phyloP scores from a whole-genome alignment of 2,113 vertebrate genomes.

The Pteronura brasiliensis region DNA sequence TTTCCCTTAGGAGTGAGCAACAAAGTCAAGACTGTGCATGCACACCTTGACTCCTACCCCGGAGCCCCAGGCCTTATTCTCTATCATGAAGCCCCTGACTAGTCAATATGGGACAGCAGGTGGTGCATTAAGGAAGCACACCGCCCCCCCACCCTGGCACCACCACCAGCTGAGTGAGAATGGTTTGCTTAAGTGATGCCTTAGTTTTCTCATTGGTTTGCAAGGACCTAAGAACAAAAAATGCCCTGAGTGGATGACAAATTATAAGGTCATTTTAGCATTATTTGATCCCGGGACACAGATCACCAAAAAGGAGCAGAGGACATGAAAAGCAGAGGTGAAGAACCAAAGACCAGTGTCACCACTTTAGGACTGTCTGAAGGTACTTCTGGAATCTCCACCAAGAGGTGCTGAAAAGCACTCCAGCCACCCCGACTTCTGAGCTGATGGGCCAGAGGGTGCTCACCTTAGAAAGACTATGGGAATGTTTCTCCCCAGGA shows the following conservation, averaged over 20 bases:
- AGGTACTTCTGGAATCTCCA: background rate
- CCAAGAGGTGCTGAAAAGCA: background rate
- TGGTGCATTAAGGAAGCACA: background rate
- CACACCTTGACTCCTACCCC: background rate
- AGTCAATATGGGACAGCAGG: background rate
- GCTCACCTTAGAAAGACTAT: background rate
- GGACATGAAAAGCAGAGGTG: background rate
- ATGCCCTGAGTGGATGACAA: background rate
- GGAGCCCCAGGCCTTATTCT: background rate
- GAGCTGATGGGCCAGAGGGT: background rate
- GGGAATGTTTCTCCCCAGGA: background rate
- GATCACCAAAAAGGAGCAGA: background rate
- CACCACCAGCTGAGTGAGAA: background rate
- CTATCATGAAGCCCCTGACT: background rate
- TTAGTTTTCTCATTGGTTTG: background rate
- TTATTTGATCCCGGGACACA: background rate
- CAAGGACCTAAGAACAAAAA: background rate
- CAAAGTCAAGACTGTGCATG: background rate
- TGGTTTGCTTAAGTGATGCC: background rate
- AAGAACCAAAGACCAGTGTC: background rate
- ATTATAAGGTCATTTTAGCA: background rate
- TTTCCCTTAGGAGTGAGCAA: background rate
- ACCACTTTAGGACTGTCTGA: background rate
- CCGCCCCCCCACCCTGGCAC: too few relatives aligned
- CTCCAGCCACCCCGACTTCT: too few relatives aligned